A percentile compares a stretch with the other conserved stretches of the same genome.
Conservation (phyloP, 2,113 vertebrate genomes). For the Gallinago jamesoni region DNA sequence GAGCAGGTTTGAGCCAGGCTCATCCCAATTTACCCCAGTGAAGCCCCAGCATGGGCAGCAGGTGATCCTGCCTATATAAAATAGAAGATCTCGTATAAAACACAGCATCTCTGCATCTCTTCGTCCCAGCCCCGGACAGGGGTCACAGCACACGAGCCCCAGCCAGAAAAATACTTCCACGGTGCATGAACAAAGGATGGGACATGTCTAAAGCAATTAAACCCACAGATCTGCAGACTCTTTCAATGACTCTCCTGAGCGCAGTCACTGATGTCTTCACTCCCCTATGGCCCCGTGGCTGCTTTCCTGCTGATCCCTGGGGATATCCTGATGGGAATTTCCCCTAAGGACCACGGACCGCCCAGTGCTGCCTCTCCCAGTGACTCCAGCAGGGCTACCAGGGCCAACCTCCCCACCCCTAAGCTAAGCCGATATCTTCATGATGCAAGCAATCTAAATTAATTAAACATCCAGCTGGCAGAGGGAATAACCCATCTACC, state of each 20-base stretch:
- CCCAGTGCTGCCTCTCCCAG: not conserved
- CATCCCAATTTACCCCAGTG: not conserved
- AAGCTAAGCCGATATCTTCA: not conserved
- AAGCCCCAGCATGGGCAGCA: not conserved
- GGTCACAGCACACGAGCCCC: not conserved
- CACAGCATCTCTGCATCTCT: accelerated
- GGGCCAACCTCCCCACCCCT: not conserved
- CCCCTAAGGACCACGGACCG: accelerated
- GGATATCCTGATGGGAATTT: not conserved
- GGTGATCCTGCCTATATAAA: not conserved
- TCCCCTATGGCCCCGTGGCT: not conserved
- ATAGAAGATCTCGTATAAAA: not conserved
- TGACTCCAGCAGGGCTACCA: not conserved
- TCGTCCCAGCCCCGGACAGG: not conserved
- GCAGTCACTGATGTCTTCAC: not conserved
- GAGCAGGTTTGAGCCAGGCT: not conserved
- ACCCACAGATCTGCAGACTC: not conserved
- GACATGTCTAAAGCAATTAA: not conserved
- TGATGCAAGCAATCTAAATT: not conserved
- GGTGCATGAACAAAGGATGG: not conserved
- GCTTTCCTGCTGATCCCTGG: not conserved
- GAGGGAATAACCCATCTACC: not conserved
- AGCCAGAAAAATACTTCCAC: not conserved
- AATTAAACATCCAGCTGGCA: not conserved
- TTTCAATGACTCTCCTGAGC: not conserved